Base-by-base conservation (phyloP, 2,113 vertebrate species). In the Nothocercus nigrocapillus region DNA sequence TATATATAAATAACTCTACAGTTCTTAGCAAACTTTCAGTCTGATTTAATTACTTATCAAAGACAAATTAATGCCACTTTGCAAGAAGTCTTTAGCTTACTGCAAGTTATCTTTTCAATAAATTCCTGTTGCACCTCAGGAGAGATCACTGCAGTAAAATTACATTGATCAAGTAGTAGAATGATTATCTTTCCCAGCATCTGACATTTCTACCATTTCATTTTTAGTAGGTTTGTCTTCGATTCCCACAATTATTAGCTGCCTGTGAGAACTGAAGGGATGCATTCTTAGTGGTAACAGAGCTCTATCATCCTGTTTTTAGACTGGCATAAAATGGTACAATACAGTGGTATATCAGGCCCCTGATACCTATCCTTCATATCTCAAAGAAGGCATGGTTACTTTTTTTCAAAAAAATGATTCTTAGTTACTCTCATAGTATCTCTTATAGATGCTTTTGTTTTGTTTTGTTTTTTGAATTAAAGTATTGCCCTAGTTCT, bases 151-250 rank as follows among this genome's bases (percentile, higher is more conserved):
- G 64, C 64, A 66, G 38, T 40, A 66, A 79, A 89, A 86, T 22
- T 77, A n/a, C 15, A 79, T 44, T 88, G 82, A 91, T 91, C 76
- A 80, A 70, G 82, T 18, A 68, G 7, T 21, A n/a, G 56, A 91
- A 82, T 27, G 53, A 62, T 82, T 69, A 67, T 42, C 61, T 82
- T 89, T 91, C 36, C 44, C 53, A 6, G 0, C 34, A 81, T 68
- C 84, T 95, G 82, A 82, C 82, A 59, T 73, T 77, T 93, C 81
- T 64, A 56, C 66, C 63, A 58, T 86, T 94, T 93, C 58, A 73
- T 91, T 94, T 96, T 91, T 76, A 93, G 66, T 62, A 69, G 47
- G 2, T 58, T 85, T 91, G 93, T 34, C 79, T 94, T 94, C 93
- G 22, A 53, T 96, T 94, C 88, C 49, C 64, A 82, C 66, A 74